Percentiles rank a stretch among this genome's conserved stretches.
Conservation (phyloP, 2,113 vertebrate species). For the Nibea coibor region DNA sequence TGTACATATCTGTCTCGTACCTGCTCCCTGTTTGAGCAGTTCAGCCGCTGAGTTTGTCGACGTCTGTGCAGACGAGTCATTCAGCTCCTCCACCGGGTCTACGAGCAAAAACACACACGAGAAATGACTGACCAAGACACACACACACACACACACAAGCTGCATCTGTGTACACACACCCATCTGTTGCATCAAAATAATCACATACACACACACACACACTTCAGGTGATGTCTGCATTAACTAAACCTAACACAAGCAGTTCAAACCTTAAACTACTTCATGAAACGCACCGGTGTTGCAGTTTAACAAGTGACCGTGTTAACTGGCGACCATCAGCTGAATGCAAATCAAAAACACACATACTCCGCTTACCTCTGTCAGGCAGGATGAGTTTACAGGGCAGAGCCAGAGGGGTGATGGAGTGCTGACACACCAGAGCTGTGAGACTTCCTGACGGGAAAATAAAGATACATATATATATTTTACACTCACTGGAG, state of each 20-base stretch:
- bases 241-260: too few species aligned
- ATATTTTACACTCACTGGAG: background rate
- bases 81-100: slow-evolving; percentile 91
- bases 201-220: too few species aligned
- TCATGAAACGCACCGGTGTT: too few species aligned
- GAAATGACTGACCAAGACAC: background rate
- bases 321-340: too few species aligned
- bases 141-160: background rate
- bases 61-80: slow-evolving; percentile 84
- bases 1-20: slow-evolving; percentile 68
- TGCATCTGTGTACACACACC: too few species aligned
- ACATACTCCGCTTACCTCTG: slow-evolving; percentile 83
- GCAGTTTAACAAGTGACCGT: too few species aligned
- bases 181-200: too few species aligned
- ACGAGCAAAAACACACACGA: background rate
- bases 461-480: slow-evolving; percentile 14
- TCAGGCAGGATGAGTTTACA: slow-evolving; percentile 95
- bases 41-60: slow-evolving; percentile 93
- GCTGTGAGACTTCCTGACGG: slow-evolving; percentile 93
- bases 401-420: slow-evolving; percentile 93
- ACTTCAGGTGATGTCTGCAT: too few species aligned
- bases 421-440: slow-evolving; percentile 96
- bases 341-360: background rate
- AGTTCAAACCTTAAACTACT: too few species aligned
- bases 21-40: slow-evolving; percentile 96